phyloP scores from a whole-genome alignment of 2,113 vertebrate genomes.

The Paradisaea rubra region DNA sequence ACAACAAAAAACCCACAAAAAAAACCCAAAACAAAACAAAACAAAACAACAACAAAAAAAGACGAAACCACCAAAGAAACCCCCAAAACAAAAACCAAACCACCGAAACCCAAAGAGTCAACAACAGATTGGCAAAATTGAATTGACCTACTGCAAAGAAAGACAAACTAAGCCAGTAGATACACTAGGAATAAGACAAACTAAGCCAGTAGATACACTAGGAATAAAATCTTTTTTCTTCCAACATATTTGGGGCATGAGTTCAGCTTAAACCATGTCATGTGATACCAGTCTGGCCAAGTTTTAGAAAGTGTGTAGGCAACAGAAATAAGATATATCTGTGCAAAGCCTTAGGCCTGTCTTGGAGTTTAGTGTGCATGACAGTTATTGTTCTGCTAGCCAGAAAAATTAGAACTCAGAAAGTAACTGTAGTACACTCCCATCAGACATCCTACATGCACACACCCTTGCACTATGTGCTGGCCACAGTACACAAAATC shows the following conservation, averaged over 20 bases:
- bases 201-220: not conserved
- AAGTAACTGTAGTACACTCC: not conserved
- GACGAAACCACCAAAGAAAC: not conserved
- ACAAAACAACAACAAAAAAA: not conserved
- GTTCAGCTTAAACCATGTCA: not conserved
- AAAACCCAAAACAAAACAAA: not conserved
- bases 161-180: not conserved
- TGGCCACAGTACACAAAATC: not conserved
- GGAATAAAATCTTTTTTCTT: not conserved
- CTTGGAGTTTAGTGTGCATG: not conserved
- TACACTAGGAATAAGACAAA: not conserved
- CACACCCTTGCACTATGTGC: accelerated
- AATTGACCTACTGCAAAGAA: not conserved
- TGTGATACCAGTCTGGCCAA: not conserved
- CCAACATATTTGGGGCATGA: not conserved
- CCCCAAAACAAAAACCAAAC: not conserved
- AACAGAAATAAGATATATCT: not conserved
- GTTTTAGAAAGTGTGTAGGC: not conserved
- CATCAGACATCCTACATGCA: not conserved
- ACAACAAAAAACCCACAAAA: not conserved
- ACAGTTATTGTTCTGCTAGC: not conserved
- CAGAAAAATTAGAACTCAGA: not conserved
- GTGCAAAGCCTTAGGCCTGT: not conserved
- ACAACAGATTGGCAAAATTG: not conserved
- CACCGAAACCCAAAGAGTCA: not conserved